Percentiles rank a stretch among this genome's conserved stretches.
Evolutionary conservation across 2,113 vertebrate species (phyloP).

Genomic region (Dolichotis patagonum): DNA sequence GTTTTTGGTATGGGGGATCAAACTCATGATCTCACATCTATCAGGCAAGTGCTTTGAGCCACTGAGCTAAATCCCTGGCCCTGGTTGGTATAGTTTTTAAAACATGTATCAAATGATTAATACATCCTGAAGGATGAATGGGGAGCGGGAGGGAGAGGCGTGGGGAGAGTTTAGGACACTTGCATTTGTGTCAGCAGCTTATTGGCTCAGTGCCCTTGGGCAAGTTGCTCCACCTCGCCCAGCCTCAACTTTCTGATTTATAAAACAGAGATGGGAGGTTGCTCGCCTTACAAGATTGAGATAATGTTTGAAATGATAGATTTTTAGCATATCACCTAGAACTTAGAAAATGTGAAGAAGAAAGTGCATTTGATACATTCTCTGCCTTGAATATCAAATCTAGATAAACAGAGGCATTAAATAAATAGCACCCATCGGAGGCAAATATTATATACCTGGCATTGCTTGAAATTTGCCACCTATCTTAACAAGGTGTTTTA

Average conservation of each 20-base stretch:
- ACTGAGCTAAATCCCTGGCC: no score
- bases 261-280: constrained; percentile 8
- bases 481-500: not conserved
- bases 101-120: not conserved
- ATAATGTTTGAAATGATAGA: not conserved
- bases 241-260: constrained; percentile 6
- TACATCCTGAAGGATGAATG: not conserved
- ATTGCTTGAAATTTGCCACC: constrained; percentile 35
- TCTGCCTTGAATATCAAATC: constrained; percentile 53
- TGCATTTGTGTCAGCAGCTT: constrained; percentile 36
- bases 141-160: not conserved
- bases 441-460: not conserved
- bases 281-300: not conserved
- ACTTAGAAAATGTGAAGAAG: constrained; percentile 35
- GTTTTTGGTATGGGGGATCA: no score
- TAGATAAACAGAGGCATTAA: constrained; percentile 15
- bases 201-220: not conserved
- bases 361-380: not conserved
- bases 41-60: no score
- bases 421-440: constrained; percentile 1
- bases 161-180: not conserved
- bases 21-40: no score
- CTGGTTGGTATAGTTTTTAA: constrained; percentile 20
- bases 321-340: constrained; percentile 10
- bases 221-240: not conserved